These are phyloP conservation scores for Phrynocephalus guinanensis DNA, from an alignment of 2,797 vertebrate genomes.

Conservation along the genomic window DNA sequence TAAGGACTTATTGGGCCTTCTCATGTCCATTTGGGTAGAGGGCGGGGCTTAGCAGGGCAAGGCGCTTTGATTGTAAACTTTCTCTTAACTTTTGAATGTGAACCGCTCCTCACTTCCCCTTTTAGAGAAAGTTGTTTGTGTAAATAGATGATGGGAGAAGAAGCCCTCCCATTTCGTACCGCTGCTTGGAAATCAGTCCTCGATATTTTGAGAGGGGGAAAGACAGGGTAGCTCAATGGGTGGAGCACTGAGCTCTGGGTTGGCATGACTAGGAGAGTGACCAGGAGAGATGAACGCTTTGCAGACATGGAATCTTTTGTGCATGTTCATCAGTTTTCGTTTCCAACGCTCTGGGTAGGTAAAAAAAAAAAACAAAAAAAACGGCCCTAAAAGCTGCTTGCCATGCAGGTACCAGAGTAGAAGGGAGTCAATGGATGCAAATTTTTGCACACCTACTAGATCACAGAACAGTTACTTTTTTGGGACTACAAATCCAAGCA, in stretches of 20 bases:
- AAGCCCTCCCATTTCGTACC: background rate
- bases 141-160: conserved; percentile 60
- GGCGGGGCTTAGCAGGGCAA: background rate
- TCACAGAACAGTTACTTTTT: too few relatives aligned
- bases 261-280: background rate
- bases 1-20: conserved; percentile 46
- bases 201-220: background rate
- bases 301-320: background rate
- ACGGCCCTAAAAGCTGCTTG: too few relatives aligned
- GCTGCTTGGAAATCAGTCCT: background rate
- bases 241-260: background rate
- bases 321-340: background rate
- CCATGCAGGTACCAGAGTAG: too few relatives aligned
- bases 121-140: conserved; percentile 61
- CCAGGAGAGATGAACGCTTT: background rate
- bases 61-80: conserved; percentile 59
- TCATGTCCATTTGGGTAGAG: conserved; percentile 64
- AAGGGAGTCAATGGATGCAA: too few relatives aligned
- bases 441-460: too few relatives aligned
- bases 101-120: conserved; percentile 48
- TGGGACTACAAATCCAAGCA: too few relatives aligned
- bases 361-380: too few relatives aligned
- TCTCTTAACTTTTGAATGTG: conserved; percentile 23
- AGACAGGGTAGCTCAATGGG: background rate
- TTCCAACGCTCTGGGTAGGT: too few relatives aligned